phyloP scores from a whole-genome alignment of 2,888 invertebrate species.

The Zaprionus bogoriensis region DNA sequence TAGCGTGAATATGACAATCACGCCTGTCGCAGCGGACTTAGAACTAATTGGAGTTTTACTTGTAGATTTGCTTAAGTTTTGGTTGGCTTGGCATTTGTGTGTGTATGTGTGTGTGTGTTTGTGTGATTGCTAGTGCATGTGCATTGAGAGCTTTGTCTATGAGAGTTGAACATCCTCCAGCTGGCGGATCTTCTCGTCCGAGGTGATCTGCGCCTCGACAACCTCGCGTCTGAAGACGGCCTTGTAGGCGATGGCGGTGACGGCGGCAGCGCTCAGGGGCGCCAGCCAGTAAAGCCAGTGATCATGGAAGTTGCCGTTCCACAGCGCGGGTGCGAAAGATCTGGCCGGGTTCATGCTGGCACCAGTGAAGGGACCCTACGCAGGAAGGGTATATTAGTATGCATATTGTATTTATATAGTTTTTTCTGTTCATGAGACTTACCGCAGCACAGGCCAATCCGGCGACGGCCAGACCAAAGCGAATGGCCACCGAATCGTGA shows the following conservation, averaged over 20 bases:
- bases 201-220: conserved; percentile 62
- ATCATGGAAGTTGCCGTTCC: conserved; percentile 86
- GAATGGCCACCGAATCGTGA: conserved; percentile 86
- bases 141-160: conserved; percentile 42
- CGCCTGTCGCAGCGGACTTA: conserved; percentile 42
- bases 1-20: conserved; percentile 56
- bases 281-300: conserved; percentile 91
- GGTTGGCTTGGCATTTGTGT: conserved; percentile 6
- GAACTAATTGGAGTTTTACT: conserved; percentile 45
- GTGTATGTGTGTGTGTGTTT: neutral
- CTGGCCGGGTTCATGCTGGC: conserved; percentile 89
- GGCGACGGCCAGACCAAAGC: conserved; percentile 87
- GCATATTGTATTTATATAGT: no score
- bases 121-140: neutral
- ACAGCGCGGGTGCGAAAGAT: conserved; percentile 88
- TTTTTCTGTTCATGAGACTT: conserved; percentile 70
- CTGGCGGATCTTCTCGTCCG: conserved; percentile 73
- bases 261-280: conserved; percentile 83
- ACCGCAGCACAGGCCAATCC: conserved; percentile 87
- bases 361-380: conserved; percentile 89
- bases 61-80: conserved; percentile 49
- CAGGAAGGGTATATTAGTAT: no score
- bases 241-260: conserved; percentile 83
- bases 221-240: conserved; percentile 81
- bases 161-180: conserved; percentile 81